Base-by-base conservation (phyloP, 2,888 invertebrate genomes). In the Trisateles emortualis region DNA sequence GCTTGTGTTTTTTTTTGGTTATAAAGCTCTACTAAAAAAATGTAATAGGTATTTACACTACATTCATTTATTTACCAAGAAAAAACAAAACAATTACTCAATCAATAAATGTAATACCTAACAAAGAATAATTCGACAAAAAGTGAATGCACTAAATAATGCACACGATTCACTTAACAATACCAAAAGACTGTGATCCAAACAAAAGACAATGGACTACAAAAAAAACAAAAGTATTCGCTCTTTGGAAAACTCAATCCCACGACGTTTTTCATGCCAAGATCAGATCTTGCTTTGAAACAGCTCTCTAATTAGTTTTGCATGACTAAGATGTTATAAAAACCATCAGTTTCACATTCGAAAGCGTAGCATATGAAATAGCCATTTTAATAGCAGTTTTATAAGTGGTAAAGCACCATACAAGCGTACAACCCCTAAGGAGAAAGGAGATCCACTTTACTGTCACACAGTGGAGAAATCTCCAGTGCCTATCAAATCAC, bases 221-320 rank as follows among this genome's bases (percentile, higher is more conserved):
- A 22, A 22, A 26, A 70, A 64, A 69, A 59, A 61, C 62, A 63
- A 42, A 55, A 33, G 48, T 68, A 62, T 62, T 53, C 32, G 13
- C 50, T 48, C 33, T 36, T 30, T 71, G 69, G 70, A 70, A 74
- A 74, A 74, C 57, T 56, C 4, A 65, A 55, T 79, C 79, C 65
- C 78, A 79, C 75, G 75, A 48, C 45, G 57, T 70, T 79, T 76
- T 78, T 68, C 67, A 66, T 52, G 47, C 45, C 44, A 26, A 53
- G 43, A 49, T 53, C 26, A 26, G 33, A 54, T 49, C 48, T 35
- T 24, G 47, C 43, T 47, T 33, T 51, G 47, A 40, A 38, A 49
- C 42, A 44, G 52, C 63, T 65, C 63, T 63, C 60, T 87, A 86
- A 90, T 88, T 87, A 85, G 83, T 81, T 88, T 85, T 88, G 90